Evolutionary conservation across 2,888 invertebrate genomes (phyloP).

Genomic region (Tanypteryx hageni): DNA sequence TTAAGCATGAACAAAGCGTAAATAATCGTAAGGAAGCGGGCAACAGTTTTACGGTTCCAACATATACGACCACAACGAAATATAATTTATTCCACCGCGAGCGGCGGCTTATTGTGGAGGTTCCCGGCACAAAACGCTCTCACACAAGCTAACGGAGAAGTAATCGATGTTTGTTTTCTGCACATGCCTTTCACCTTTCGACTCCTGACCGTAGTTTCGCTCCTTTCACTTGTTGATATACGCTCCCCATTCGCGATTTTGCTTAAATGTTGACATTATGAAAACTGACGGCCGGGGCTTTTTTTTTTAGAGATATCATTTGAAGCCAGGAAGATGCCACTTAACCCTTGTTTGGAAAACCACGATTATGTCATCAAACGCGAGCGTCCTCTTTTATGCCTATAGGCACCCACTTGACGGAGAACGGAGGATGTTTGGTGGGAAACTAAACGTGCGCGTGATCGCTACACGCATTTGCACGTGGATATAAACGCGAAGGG

Average conservation of each 20-base stretch:
- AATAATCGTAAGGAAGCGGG: too few species aligned
- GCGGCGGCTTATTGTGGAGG: too few species aligned
- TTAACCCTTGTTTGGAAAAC: conserved; percentile 58
- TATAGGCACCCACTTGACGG: conserved; percentile 18
- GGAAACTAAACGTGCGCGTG: neutral
- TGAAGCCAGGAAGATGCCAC: conserved; percentile 54
- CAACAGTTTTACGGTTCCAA: too few species aligned
- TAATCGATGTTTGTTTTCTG: too few species aligned
- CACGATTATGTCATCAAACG: conserved; percentile 47
- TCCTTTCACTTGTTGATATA: conserved; percentile 25
- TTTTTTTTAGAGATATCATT: conserved; percentile 42
- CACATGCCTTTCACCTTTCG: too few species aligned
- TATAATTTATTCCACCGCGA: too few species aligned
- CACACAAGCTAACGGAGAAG: too few species aligned
- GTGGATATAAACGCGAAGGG: neutral
- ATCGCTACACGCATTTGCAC: conserved; percentile 9
- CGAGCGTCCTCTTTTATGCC: conserved; percentile 25
- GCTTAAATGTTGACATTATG: conserved; percentile 46
- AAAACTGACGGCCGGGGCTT: conserved; percentile 43
- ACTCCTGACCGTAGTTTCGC: too few species aligned
- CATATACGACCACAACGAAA: too few species aligned
- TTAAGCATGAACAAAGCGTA: too few species aligned
- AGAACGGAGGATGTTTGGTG: neutral
- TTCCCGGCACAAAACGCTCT: too few species aligned
- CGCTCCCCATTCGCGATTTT: neutral